These are phyloP conservation scores for Megamerina dolium DNA, from an alignment of 2,888 invertebrate genomes.

Conservation along the genomic window DNA sequence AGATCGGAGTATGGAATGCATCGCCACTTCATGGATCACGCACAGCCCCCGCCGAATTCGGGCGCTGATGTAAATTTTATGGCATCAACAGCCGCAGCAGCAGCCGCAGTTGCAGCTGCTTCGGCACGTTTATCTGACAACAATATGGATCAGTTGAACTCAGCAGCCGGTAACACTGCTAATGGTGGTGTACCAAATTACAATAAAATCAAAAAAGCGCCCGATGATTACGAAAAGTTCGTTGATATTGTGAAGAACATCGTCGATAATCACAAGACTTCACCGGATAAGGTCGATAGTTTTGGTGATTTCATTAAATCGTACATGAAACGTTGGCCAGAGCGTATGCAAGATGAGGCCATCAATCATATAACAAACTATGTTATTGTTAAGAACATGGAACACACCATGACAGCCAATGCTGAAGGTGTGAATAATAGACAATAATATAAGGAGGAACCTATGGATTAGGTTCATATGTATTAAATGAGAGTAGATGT, in stretches of 20 bases:
- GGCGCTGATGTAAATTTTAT: constrained; percentile 43
- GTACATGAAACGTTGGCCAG: constrained; percentile 46
- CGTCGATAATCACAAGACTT: constrained; percentile 44
- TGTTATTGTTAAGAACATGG: constrained; percentile 47
- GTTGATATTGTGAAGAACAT: constrained; percentile 48
- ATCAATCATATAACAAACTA: constrained; percentile 47
- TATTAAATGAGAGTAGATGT: no score
- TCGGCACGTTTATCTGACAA: constrained; percentile 41
- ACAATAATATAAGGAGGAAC: constrained; percentile 46
- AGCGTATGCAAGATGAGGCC: constrained; percentile 45
- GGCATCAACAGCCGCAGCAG: constrained; percentile 45
- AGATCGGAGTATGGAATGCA: constrained; percentile 48
- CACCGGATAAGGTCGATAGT: constrained; percentile 45
- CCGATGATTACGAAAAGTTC: constrained; percentile 45
- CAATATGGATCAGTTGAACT: constrained; percentile 44
- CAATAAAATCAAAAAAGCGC: constrained; percentile 29
- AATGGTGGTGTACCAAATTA: constrained; percentile 37
- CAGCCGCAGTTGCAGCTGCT: constrained; percentile 45
- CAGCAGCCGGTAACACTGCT: constrained; percentile 35
- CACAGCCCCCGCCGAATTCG: constrained; percentile 37
- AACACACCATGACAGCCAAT: constrained; percentile 42
- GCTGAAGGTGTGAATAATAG: constrained; percentile 43
- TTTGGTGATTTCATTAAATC: constrained; percentile 46
- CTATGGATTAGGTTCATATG: constrained; percentile 23
- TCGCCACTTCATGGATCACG: constrained; percentile 47